Evolutionary conservation across 2,888 invertebrate genomes (phyloP), one percentile per base, ranked within the genome.

Genomic region (Parthenolecanium corni): DNA sequence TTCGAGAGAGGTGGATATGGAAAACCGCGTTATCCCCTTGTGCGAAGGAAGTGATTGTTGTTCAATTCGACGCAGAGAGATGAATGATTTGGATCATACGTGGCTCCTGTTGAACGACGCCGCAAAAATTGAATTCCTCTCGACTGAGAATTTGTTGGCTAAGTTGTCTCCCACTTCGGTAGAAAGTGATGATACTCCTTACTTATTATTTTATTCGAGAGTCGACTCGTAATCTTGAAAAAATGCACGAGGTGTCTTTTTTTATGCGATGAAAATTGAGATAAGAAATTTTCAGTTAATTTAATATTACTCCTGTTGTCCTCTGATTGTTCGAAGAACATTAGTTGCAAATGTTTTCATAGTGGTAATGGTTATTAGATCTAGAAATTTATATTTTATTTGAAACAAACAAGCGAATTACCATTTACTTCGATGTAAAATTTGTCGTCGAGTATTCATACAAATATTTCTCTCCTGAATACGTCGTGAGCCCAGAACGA

Each of bases 71-170:
- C 68, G 76, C 64, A 75, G 56, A 51, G 64, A 65, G 70, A 72
- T 76, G 64, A 74, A 52, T 52, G 64, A 65, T 70, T 73, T 51
- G 71, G 69, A 68, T 67, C 71, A 76, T 9, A 76, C 81, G 66
- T 91, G 91, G 91, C 79, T 90, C 52, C 89, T 89, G 71, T 91
- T n/a, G n/a, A n/a, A 90, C 72, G 90, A 91, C 73, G 91, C 91
- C 72, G 90, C 91, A 67, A 84, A 85, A 65, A 86, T 91, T 61
- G 82, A 84, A 68, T 82, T 85, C 9, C 83, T 91, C 72, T 82
- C 86, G 31, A 79, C 82, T 71, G 80, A 83, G 40, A 89, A 90
- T 72, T 84, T 91, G 68, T 82, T 84, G 68, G 86, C 87, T 67
- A 79, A 89, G 65, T 77, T 91, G 57, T 84, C 85, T 2, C 83